These are phyloP conservation scores for Psylliodes chrysocephalus DNA, from an alignment of 2,888 invertebrate genomes.

Conservation along the genomic window DNA sequence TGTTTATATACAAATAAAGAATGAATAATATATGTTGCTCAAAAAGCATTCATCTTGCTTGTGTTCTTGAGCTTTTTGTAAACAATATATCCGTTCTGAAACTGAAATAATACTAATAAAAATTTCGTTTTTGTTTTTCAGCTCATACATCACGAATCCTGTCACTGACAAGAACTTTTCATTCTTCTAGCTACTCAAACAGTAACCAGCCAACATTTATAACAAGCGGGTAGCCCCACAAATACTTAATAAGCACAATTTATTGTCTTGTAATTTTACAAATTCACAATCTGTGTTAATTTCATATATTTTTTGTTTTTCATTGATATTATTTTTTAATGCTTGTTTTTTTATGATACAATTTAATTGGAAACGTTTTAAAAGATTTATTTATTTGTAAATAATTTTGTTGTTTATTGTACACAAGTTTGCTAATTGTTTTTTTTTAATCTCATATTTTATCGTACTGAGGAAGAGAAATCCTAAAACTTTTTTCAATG, in stretches of 20 bases:
- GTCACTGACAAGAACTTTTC: slow-evolving; percentile 73
- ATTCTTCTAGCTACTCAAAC: slow-evolving; percentile 66
- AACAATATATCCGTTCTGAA: no score
- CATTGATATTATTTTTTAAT: slow-evolving; percentile 43
- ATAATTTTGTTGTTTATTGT: slow-evolving; percentile 22
- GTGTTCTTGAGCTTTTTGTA: no score
- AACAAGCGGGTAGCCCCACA: slow-evolving; percentile 42
- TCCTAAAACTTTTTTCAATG: neutral
- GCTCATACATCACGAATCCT: slow-evolving; percentile 75
- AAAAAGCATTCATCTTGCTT: no score
- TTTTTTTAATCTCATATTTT: slow-evolving; percentile 7
- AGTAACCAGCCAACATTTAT: slow-evolving; percentile 44
- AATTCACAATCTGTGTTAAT: slow-evolving; percentile 44
- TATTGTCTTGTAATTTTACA: slow-evolving; percentile 31
- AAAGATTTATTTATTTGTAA: slow-evolving; percentile 24
- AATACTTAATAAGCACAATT: slow-evolving; percentile 37
- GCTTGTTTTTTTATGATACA: slow-evolving; percentile 28
- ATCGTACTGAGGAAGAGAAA: neutral
- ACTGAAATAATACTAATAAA: neutral
- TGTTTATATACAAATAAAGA: no score
- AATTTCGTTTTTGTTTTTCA: slow-evolving; percentile 66
- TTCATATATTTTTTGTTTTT: slow-evolving; percentile 42
- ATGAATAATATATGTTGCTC: no score
- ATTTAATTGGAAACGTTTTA: slow-evolving; percentile 13
- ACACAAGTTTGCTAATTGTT: slow-evolving; percentile 2